Evolutionary conservation across 2,113 vertebrate species (phyloP).

Genomic region (Dolichallabes microphthalmus): DNA sequence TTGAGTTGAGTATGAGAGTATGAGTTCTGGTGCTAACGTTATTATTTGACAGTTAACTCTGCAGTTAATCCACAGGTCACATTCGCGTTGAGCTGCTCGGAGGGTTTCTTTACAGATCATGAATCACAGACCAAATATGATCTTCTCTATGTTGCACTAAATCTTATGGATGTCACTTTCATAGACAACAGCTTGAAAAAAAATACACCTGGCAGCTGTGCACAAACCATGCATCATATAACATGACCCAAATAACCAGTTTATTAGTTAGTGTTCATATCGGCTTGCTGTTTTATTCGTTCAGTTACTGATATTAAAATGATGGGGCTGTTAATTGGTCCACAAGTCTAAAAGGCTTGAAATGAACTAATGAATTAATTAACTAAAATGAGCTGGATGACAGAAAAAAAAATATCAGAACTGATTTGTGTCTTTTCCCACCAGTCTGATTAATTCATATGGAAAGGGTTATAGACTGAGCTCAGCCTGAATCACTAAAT

Average conservation of each 20-base stretch:
- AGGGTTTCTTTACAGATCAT: no score
- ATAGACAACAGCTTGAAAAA: neutral
- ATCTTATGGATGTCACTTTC: neutral
- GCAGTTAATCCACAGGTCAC: no score
- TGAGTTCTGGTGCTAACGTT: no score
- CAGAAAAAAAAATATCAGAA: no score
- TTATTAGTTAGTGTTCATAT: neutral
- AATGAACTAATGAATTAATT: neutral
- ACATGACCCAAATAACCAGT: neutral
- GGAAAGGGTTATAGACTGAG: constrained; percentile 31
- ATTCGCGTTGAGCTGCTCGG: no score
- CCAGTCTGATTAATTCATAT: constrained; percentile 17
- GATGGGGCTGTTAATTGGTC: neutral
- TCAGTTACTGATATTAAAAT: neutral
- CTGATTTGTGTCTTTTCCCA: constrained; percentile 3
- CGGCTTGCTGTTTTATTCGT: neutral
- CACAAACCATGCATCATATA: neutral
- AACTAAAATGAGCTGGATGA: neutral
- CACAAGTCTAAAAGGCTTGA: neutral
- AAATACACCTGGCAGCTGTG: constrained; percentile 1
- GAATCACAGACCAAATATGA: no score
- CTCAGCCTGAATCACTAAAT: constrained; percentile 13
- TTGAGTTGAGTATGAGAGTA: no score
- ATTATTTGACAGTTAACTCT: no score
- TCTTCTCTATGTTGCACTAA: no score